A percentile compares a stretch with the other conserved stretches of the same genome.
Evolutionary conservation across 2,888 invertebrate species (phyloP).

Genomic region (Andricus curvator): DNA sequence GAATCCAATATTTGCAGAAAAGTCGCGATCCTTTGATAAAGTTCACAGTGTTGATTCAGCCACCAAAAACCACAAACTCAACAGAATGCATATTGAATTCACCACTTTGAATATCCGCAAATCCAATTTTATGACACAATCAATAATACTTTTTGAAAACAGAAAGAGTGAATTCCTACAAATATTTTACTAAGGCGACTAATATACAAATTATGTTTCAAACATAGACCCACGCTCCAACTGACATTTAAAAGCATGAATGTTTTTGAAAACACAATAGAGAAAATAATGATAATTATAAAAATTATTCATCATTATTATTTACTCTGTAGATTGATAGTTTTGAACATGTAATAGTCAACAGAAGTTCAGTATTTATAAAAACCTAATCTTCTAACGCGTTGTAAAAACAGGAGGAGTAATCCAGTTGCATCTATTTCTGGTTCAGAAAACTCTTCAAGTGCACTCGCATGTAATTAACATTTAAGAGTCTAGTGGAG

Average conservation of each 20-base stretch:
- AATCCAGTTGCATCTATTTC: background rate
- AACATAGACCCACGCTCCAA: too few relatives aligned
- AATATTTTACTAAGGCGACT: background rate
- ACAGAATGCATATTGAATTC: constrained; percentile 23
- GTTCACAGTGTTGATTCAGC: constrained; percentile 13
- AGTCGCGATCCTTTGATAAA: constrained; percentile 26
- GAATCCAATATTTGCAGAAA: constrained; percentile 40
- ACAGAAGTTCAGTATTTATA: too few relatives aligned
- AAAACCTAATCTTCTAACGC: too few relatives aligned
- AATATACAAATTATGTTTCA: background rate
- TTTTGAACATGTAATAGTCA: too few relatives aligned
- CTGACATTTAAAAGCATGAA: too few relatives aligned
- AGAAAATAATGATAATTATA: background rate
- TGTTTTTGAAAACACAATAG: background rate
- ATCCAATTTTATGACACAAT: constrained; percentile 1
- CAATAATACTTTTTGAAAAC: background rate
- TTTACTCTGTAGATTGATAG: too few relatives aligned
- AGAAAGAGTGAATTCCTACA: background rate
- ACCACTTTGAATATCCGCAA: constrained; percentile 1
- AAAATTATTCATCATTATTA: too few relatives aligned
- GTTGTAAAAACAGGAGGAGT: background rate
- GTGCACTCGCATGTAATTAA: background rate
- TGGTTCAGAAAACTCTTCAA: background rate
- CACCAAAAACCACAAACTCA: constrained; percentile 34
- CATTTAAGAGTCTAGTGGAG: background rate